A percentile compares a stretch with the other conserved stretches of the same genome.
These are phyloP conservation scores for Thunnus thynnus DNA, from an alignment of 2,113 vertebrate species.

Conservation along the genomic window DNA sequence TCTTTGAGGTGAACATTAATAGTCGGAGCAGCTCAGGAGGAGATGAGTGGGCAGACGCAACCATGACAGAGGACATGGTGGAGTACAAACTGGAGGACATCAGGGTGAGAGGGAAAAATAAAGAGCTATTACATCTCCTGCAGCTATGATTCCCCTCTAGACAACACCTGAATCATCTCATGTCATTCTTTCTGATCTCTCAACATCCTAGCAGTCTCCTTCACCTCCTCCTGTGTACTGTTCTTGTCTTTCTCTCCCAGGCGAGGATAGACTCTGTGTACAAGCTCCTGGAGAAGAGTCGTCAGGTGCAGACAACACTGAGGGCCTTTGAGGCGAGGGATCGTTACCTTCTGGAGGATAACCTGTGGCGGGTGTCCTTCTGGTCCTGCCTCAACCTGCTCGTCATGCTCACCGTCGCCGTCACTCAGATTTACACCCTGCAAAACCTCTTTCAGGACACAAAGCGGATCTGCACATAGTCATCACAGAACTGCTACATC, in stretches of 20 bases:
- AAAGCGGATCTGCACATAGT: conserved; percentile 79
- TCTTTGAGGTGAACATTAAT: conserved; percentile 89
- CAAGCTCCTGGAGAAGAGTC: conserved; percentile 84
- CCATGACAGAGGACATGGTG: conserved; percentile 82
- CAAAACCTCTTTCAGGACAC: conserved; percentile 86
- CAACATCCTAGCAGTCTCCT: neutral
- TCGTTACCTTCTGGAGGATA: conserved; percentile 90
- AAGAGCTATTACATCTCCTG: neutral
- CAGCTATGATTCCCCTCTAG: neutral
- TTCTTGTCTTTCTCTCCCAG: conserved; percentile 66
- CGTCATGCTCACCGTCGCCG: conserved; percentile 85
- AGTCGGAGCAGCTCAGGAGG: conserved; percentile 52
- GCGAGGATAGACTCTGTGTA: conserved; percentile 85
- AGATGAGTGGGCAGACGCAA: conserved; percentile 81
- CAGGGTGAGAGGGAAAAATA: conserved; percentile 67
- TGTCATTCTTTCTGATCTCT: neutral
- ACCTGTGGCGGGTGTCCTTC: conserved; percentile 89
- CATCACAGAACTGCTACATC: neutral
- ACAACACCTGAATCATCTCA: neutral
- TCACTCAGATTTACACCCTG: conserved; percentile 87
- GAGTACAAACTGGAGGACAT: conserved; percentile 81
- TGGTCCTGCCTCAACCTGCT: conserved; percentile 88
- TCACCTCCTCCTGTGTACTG: neutral
- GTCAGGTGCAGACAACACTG: conserved; percentile 84
- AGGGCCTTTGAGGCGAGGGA: conserved; percentile 88